Conservation (phyloP, 2,113 vertebrate genomes). For the Bagarius yarrelli region DNA sequence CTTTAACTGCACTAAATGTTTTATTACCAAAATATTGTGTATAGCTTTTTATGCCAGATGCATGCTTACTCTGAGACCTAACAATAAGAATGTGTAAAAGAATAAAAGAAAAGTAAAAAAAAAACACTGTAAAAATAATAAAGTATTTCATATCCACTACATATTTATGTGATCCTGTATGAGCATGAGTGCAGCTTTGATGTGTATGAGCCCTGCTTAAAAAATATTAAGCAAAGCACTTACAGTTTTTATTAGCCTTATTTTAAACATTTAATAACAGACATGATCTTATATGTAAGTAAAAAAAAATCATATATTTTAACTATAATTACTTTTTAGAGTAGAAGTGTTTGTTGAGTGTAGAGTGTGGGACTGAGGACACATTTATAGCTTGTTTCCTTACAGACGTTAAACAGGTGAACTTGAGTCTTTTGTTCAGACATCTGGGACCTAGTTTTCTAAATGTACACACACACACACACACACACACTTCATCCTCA, state of each 20-base stretch:
- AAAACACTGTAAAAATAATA: neutral
- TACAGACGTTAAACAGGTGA: slow-evolving; percentile 44
- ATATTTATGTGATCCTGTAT: slow-evolving; percentile 17
- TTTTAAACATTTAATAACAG: too few relatives aligned
- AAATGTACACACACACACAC: slow-evolving; percentile 16
- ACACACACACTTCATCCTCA: slow-evolving; percentile 15
- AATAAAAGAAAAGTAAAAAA: neutral
- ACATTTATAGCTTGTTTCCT: slow-evolving; percentile 44
- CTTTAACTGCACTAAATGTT: neutral
- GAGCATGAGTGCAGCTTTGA: neutral
- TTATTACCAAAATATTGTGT: neutral
- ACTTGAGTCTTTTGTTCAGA: slow-evolving; percentile 29
- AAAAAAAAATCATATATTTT: too few relatives aligned
- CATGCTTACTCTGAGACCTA: neutral
- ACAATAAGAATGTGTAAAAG: neutral
- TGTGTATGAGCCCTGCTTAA: slow-evolving; percentile 17
- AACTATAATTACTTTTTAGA: too few relatives aligned
- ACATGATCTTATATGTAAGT: too few relatives aligned
- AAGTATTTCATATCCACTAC: slow-evolving; percentile 3
- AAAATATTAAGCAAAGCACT: neutral
- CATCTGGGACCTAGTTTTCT: slow-evolving; percentile 42
- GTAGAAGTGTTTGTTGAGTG: slow-evolving; percentile 1
- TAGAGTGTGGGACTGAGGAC: neutral
- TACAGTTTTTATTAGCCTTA: neutral
- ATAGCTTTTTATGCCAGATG: neutral